Evolutionary conservation across 2,797 vertebrate species (phyloP).

Genomic region (Esox masquinongy): DNA sequence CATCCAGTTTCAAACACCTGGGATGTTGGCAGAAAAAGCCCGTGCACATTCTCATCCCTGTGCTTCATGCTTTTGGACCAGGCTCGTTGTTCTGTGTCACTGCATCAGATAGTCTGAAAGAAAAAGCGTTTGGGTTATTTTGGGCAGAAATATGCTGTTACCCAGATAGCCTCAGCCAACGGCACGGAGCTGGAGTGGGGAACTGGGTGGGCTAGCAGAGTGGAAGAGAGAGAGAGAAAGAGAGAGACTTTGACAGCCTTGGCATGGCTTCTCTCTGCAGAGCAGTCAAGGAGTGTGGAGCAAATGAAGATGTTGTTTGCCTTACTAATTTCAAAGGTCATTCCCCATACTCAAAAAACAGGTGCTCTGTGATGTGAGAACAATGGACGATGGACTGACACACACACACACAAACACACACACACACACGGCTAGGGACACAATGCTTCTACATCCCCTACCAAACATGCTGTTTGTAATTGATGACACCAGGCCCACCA

Average conservation of each 20-base stretch:
- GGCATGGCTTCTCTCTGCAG: conserved; percentile 3
- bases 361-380: conserved; percentile 41
- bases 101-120: conserved; percentile 66
- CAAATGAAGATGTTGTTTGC: conserved; percentile 31
- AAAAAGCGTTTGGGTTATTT: conserved; percentile 68
- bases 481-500: conserved; percentile 83
- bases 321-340: conserved; percentile 41
- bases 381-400: conserved; percentile 29
- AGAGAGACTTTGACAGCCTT: conserved; percentile 7
- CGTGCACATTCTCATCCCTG: conserved; percentile 77
- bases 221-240: conserved; percentile 34
- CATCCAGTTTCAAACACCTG: conserved; percentile 61
- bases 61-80: conserved; percentile 77
- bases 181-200: conserved; percentile 28
- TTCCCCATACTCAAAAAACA: conserved; percentile 40
- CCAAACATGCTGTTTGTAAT: conserved; percentile 78
- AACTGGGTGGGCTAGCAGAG: background rate
- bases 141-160: conserved; percentile 54
- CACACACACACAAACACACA: background rate
- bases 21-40: conserved; percentile 70
- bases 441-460: conserved; percentile 35
- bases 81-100: conserved; percentile 48
- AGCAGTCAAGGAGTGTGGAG: conserved; percentile 17
- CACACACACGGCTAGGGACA: conserved; percentile 1
- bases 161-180: conserved; percentile 42